Evolutionary conservation across 2,113 vertebrate genomes (phyloP).

Genomic region (Pterophyllum scalare): DNA sequence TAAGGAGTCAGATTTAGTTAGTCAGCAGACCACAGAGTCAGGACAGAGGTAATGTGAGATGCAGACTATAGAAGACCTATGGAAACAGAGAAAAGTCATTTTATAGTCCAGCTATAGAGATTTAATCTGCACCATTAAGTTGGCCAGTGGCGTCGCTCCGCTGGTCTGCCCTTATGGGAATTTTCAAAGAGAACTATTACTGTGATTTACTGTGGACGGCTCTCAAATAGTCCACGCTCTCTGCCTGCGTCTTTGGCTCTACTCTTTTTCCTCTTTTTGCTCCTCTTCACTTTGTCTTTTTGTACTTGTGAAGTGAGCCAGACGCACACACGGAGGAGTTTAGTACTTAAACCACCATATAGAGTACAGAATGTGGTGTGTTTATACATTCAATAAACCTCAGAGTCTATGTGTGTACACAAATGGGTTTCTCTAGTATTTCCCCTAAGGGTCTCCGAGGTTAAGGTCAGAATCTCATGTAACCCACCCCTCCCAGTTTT

Average conservation of each 20-base stretch:
- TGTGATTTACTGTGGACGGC: constrained; percentile 66
- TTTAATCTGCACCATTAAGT: constrained; percentile 71
- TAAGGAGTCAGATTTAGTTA: constrained; percentile 61
- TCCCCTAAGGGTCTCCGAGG: constrained; percentile 45
- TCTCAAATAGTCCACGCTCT: constrained; percentile 41
- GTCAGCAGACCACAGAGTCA: constrained; percentile 53
- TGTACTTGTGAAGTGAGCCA: constrained; percentile 20
- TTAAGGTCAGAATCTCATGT: constrained; percentile 56
- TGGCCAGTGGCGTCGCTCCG: constrained; percentile 34
- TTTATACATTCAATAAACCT: constrained; percentile 50
- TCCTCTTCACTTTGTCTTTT: constrained; percentile 34
- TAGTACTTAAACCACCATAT: constrained; percentile 11
- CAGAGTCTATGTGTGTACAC: constrained; percentile 22
- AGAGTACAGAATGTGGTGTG: constrained; percentile 10
- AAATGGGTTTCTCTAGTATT: constrained; percentile 36
- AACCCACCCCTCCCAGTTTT: constrained; percentile 37
- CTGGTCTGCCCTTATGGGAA: constrained; percentile 54
- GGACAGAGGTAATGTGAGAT: constrained; percentile 68
- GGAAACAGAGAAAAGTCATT: constrained; percentile 57
- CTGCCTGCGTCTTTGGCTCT: constrained; percentile 17
- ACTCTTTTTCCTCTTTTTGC: constrained; percentile 39
- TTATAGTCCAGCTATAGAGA: constrained; percentile 71
- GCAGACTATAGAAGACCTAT: constrained; percentile 56
- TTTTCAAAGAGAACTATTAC: constrained; percentile 72
- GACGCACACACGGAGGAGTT: constrained; percentile 5